A percentile compares a stretch with the other conserved stretches of the same genome.
Evolutionary conservation across 2,797 vertebrate genomes (phyloP).

Genomic region (Glyptemys insculpta): DNA sequence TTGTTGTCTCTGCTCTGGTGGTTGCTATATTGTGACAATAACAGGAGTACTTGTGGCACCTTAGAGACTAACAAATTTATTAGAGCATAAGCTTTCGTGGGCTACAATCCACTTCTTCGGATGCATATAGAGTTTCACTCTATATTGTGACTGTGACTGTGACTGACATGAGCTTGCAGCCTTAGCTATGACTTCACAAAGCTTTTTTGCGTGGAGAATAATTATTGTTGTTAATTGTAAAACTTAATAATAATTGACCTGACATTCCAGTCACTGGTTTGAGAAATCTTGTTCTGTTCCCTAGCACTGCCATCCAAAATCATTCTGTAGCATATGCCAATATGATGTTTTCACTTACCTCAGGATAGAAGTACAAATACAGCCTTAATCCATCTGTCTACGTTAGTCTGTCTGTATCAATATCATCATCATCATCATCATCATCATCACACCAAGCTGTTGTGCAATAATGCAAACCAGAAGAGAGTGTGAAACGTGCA

Average conservation of each 20-base stretch:
- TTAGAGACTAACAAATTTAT: too few relatives aligned
- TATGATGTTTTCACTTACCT: neutral
- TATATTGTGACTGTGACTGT: too few relatives aligned
- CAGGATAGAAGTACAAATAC: neutral
- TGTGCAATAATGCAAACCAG: neutral
- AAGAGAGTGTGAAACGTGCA: neutral
- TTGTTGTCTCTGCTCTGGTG: neutral
- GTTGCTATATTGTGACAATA: neutral
- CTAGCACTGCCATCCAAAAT: neutral
- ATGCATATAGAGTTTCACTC: too few relatives aligned
- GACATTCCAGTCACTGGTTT: neutral
- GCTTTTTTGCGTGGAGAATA: neutral
- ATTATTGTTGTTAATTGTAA: neutral
- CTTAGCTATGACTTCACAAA: neutral
- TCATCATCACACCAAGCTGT: neutral
- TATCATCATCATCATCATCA: neutral
- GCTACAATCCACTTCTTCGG: too few relatives aligned
- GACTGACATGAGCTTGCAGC: too few relatives aligned
- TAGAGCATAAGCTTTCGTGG: too few relatives aligned
- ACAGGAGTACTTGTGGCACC: too few relatives aligned
- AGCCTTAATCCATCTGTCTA: neutral
- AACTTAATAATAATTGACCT: neutral
- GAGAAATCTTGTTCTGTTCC: neutral
- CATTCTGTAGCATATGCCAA: rapidly evolving
- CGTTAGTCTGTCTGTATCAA: neutral